A percentile compares a stretch with the other conserved stretches of the same genome.
phyloP scores from a whole-genome alignment of 2,113 vertebrate species.

The Tragelaphus strepsiceros region DNA sequence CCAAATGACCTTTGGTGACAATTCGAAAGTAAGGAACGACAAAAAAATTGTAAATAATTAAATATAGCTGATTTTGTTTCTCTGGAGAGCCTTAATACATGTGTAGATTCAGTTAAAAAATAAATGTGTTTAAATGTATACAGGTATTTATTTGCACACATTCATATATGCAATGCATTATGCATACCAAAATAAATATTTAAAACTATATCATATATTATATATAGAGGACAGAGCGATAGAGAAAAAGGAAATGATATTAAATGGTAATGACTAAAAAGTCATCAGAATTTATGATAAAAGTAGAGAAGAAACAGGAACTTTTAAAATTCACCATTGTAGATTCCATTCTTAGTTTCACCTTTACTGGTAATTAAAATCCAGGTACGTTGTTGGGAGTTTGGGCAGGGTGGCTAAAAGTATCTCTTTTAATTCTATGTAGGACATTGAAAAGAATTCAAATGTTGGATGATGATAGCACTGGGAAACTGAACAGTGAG shows the following conservation, averaged over 20 bases:
- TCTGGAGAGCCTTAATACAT: not conserved
- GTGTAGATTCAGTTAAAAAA: not conserved
- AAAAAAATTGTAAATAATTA: not conserved
- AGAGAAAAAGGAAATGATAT: not conserved
- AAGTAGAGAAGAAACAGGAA: not conserved
- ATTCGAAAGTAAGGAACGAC: not conserved
- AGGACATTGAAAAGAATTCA: not conserved
- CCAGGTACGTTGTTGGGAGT: rapidly evolving
- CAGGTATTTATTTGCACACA: not conserved
- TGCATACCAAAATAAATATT: not conserved
- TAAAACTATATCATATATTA: not conserved
- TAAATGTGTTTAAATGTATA: not conserved
- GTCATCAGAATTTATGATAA: not conserved
- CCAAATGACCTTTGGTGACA: not conserved
- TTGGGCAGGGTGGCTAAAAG: rapidly evolving
- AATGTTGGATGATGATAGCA: not conserved
- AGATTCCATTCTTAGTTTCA: not conserved
- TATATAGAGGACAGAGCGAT: not conserved
- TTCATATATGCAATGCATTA: not conserved
- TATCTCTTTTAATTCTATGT: not conserved
- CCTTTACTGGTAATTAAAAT: not conserved
- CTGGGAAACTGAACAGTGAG: not conserved
- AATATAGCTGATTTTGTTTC: not conserved
- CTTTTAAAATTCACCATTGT: not conserved
- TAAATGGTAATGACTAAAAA: not conserved